Evolutionary conservation across 2,113 vertebrate genomes (phyloP).

Genomic region (Mesembrinibis cayennensis): DNA sequence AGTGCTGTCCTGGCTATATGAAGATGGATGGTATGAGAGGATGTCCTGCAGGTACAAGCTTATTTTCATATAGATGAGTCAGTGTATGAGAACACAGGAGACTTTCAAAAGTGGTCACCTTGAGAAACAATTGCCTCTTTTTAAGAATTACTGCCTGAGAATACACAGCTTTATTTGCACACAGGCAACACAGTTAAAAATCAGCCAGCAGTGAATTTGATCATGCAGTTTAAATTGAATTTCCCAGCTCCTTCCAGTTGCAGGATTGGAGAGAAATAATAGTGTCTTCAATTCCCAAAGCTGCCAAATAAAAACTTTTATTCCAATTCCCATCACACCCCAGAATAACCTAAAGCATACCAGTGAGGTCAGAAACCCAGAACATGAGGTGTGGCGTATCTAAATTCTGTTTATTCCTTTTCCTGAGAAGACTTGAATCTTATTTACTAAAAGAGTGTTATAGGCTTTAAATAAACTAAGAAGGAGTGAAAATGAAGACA

Average conservation of each 20-base stretch:
- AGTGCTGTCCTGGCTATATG: slow-evolving; percentile 98
- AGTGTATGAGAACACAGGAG: neutral
- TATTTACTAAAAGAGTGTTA: neutral
- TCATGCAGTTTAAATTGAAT: neutral
- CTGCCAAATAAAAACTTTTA: neutral
- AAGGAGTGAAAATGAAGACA: neutral
- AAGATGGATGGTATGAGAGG: slow-evolving; percentile 86
- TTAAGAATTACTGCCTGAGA: neutral
- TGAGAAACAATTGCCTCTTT: neutral
- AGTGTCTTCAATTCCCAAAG: neutral
- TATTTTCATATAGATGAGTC: neutral
- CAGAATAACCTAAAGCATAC: neutral
- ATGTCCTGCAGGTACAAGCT: slow-evolving; percentile 90
- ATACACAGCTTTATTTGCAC: neutral
- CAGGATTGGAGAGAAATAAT: neutral
- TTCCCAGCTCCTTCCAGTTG: neutral
- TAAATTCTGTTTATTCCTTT: neutral
- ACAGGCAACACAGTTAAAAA: neutral
- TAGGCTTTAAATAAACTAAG: neutral
- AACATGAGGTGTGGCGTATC: neutral
- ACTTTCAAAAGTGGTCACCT: neutral
- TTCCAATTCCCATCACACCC: neutral
- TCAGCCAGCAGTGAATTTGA: neutral
- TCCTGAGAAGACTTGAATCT: neutral
- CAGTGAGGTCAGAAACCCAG: neutral